Conservation (phyloP, 2,797 vertebrate species). For the Champsocephalus esox region DNA sequence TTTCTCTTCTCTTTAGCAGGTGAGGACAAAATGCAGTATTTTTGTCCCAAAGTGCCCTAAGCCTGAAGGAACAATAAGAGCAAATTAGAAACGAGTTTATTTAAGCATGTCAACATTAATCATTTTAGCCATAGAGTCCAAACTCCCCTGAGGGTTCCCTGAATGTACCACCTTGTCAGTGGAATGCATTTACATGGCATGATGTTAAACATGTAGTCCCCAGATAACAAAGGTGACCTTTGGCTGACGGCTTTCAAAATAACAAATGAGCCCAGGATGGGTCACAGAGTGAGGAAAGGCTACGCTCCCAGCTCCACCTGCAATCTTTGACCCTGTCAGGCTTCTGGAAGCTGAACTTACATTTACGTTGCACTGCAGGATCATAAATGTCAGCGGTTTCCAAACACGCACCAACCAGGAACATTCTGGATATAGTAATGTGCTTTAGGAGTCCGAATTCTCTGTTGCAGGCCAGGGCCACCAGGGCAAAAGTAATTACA, state of each 20-base stretch:
- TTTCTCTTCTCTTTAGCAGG: conserved; percentile 8
- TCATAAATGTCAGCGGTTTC: conserved; percentile 27
- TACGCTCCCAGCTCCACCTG: background rate
- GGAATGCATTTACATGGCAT: conserved; percentile 13
- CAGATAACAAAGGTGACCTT: conserved; percentile 39
- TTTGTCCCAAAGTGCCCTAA: conserved; percentile 12
- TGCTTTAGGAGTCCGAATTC: conserved; percentile 47
- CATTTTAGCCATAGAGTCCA: conserved; percentile 1
- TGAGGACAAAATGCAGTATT: conserved; percentile 6
- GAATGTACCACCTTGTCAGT: conserved; percentile 18
- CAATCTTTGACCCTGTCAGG: background rate
- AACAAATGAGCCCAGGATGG: conserved; percentile 24
- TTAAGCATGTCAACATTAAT: conserved; percentile 35
- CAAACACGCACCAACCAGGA: conserved; percentile 20
- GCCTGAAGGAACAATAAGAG: conserved; percentile 28
- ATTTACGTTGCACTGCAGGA: conserved; percentile 2
- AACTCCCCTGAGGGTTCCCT: conserved; percentile 9
- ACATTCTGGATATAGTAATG: conserved; percentile 42
- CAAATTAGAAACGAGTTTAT: conserved; percentile 26
- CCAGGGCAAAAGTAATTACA: conserved; percentile 78
- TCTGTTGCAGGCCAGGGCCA: conserved; percentile 69
- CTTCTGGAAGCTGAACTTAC: background rate
- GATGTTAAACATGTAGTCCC: conserved; percentile 27
- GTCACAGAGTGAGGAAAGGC: background rate
- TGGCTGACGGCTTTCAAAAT: conserved; percentile 16